Base-by-base conservation (phyloP, 2,888 invertebrate genomes). In the Platerodrilus igneus region DNA sequence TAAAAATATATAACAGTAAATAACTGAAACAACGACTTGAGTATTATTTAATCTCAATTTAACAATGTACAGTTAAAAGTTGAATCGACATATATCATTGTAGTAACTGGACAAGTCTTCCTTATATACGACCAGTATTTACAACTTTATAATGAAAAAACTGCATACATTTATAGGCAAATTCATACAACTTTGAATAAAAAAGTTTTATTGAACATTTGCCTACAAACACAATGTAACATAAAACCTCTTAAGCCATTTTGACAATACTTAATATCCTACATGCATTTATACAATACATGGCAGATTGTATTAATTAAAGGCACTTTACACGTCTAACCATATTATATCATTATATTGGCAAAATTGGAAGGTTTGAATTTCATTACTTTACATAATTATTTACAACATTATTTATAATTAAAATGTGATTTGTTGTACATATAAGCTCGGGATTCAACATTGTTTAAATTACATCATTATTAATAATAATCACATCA, bases 51-150 rank as follows among this genome's bases (percentile, higher is more conserved):
- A n/a, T n/a, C n/a, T n/a, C n/a, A n/a, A 60, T 63, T 66, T 64
- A 67, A 67, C 67, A 67, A 67, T 67, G 65, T 66, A 64, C 63
- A 66, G 40, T 58, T 66, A 64, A 66, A 66, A 65, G 67, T 62
- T 67, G 63, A 67, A 67, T 66, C 62, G 62, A 68, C 67, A 66
- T 66, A 64, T 63, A 67, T 59, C 45, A 26, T 50, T 60, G 57
- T 68, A 68, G 68, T 68, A 66, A 68, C 67, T 67, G 67, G 67
- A 68, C 66, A 68, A 63, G 62, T 60, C 57, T 67, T 67, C 65
- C 64, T 55, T 60, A 58, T 60, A 52, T 49, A 64, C 64, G 63
- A 55, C 60, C 63, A 67, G 60, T 63, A 62, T 57, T 59, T 61
- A 62, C 57, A 53, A 60, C 42, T 55, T 51, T 44, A 56, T 45